Evolutionary conservation across 2,113 vertebrate species (phyloP).

Genomic region (Calyptomena viridis): DNA sequence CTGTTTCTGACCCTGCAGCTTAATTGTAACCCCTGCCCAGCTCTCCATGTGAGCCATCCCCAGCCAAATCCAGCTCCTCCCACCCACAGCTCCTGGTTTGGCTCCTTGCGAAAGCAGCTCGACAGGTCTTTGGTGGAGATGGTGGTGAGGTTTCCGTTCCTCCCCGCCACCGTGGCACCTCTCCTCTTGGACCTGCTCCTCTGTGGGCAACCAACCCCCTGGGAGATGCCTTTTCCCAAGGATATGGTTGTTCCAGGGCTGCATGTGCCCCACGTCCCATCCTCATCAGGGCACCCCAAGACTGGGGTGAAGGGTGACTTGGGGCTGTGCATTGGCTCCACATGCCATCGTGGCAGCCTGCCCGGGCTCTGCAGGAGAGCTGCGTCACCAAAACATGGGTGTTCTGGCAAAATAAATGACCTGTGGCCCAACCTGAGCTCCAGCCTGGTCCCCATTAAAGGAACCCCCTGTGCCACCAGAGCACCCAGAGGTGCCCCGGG

Average conservation of each 20-base stretch:
- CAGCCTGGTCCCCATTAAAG: neutral
- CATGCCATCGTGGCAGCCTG: fast-evolving
- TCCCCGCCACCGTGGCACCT: neutral
- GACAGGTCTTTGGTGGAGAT: neutral
- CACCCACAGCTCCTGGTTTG: neutral
- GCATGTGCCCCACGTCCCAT: neutral
- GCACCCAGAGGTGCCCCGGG: neutral
- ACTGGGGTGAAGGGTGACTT: neutral
- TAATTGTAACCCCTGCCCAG: neutral
- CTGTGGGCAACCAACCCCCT: neutral
- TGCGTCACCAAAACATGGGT: neutral
- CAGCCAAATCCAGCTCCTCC: neutral
- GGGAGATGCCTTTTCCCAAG: neutral
- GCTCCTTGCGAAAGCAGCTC: neutral
- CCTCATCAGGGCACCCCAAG: neutral
- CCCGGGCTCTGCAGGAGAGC: neutral
- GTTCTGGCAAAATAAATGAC: neutral
- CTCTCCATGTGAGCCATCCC: fast-evolving
- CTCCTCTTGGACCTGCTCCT: neutral
- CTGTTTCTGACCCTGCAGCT: neutral
- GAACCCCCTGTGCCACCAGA: neutral
- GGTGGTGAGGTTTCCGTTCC: neutral
- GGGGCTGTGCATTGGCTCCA: neutral
- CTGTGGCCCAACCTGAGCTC: fast-evolving
- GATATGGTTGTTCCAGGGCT: neutral